These are phyloP conservation scores for Aplochiton taeniatus DNA, from an alignment of 2,797 vertebrate species.

Conservation along the genomic window DNA sequence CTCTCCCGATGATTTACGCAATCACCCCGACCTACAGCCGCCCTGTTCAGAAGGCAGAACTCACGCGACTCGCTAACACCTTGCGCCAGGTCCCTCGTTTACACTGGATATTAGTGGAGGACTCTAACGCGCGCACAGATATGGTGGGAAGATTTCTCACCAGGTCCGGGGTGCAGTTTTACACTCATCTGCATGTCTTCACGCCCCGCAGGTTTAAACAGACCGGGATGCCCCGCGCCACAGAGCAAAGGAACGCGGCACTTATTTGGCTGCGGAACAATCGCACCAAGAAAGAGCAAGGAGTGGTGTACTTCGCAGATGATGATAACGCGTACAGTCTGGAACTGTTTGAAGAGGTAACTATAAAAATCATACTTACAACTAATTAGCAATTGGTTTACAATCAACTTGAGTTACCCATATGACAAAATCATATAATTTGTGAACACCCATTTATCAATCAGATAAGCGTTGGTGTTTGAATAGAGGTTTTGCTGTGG, in stretches of 20 bases:
- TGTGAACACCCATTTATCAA: too few species aligned
- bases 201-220: slow-evolving; percentile 93
- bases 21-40: slow-evolving; percentile 96
- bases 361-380: too few species aligned
- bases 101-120: slow-evolving; percentile 96
- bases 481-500: too few species aligned
- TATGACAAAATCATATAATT: too few species aligned
- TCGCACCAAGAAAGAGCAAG: slow-evolving; percentile 75
- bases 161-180: slow-evolving; percentile 77
- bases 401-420: too few species aligned
- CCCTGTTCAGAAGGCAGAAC: slow-evolving; percentile 95
- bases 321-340: slow-evolving; percentile 99
- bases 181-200: slow-evolving; percentile 91
- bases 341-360: slow-evolving; percentile 96
- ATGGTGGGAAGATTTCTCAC: slow-evolving; percentile 89
- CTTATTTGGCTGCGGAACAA: slow-evolving; percentile 89
- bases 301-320: slow-evolving; percentile 96
- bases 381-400: too few species aligned
- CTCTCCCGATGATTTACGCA: slow-evolving; percentile 87
- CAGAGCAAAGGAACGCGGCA: slow-evolving; percentile 93
- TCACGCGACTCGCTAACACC: slow-evolving; percentile 91
- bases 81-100: slow-evolving; percentile 92
- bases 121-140: slow-evolving; percentile 84
- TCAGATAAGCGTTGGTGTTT: too few species aligned
- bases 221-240: slow-evolving; percentile 89